These are phyloP conservation scores for Pipistrellus pipistrellus DNA, from an alignment of 2,797 vertebrate species.

Conservation along the genomic window DNA sequence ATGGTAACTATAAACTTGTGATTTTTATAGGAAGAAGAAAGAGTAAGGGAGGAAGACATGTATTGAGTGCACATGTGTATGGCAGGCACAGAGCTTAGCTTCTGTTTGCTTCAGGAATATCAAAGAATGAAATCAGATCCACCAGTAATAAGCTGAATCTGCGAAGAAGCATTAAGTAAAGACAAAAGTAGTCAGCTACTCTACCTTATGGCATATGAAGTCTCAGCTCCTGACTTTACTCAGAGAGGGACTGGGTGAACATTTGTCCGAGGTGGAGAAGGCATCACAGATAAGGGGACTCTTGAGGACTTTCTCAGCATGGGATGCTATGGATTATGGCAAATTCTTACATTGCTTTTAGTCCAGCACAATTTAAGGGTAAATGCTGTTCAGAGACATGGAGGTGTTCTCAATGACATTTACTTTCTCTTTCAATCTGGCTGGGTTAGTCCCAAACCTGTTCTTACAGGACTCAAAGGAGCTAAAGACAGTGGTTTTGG, in stretches of 20 bases:
- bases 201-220: not conserved
- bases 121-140: not conserved
- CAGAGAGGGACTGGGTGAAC: not conserved
- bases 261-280: not conserved
- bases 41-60: not conserved
- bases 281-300: not conserved
- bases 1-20: not conserved
- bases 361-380: not conserved
- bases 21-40: not conserved
- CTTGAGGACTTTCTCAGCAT: not conserved
- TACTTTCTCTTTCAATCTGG: not conserved
- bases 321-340: not conserved
- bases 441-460: not conserved
- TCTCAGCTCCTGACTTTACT: not conserved
- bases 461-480: not conserved
- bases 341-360: not conserved
- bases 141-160: not conserved
- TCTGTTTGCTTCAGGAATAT: not conserved
- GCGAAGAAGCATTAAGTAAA: not conserved
- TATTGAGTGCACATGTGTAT: not conserved
- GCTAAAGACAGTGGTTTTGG: not conserved
- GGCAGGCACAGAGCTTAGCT: not conserved
- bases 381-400: not conserved
- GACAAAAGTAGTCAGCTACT: not conserved
- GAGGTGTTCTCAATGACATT: not conserved